Percentiles rank a stretch among this genome's conserved stretches.
phyloP scores from a whole-genome alignment of 2,797 vertebrate species.

The Serranus cabrilla region DNA sequence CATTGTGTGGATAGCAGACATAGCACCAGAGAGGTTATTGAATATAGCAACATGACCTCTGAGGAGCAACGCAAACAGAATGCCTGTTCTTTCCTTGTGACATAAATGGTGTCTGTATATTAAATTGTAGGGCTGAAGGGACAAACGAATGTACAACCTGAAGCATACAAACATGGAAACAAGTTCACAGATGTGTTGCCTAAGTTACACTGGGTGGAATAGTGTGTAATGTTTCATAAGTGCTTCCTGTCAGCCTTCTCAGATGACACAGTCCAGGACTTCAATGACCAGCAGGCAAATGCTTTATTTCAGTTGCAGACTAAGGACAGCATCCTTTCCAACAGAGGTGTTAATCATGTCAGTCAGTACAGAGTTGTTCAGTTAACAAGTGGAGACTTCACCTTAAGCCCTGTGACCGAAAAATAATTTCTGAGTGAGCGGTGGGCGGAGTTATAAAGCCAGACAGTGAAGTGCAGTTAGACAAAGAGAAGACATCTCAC shows the following conservation, averaged over 20 bases:
- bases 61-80: conserved; percentile 12
- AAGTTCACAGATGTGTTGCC: neutral
- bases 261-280: conserved; percentile 11
- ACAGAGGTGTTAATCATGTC: conserved; percentile 17
- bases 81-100: neutral
- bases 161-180: neutral
- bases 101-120: neutral
- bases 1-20: conserved; percentile 55
- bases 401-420: conserved; percentile 19
- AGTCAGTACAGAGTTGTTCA: conserved; percentile 6
- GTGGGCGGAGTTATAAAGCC: conserved; percentile 6
- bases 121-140: neutral
- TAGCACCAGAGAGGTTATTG: conserved; percentile 65
- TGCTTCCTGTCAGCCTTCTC: neutral
- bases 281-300: neutral
- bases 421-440: conserved; percentile 22
- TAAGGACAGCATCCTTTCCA: neutral
- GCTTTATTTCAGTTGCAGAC: neutral
- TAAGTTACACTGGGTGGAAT: neutral
- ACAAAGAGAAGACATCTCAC: conserved; percentile 29
- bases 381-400: conserved; percentile 24
- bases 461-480: neutral
- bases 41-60: conserved; percentile 48
- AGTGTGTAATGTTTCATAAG: neutral
- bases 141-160: neutral